Evolutionary conservation across 2,888 invertebrate genomes (phyloP), one percentile per base, ranked within the genome.

Genomic region (Oeneis ivallda): DNA sequence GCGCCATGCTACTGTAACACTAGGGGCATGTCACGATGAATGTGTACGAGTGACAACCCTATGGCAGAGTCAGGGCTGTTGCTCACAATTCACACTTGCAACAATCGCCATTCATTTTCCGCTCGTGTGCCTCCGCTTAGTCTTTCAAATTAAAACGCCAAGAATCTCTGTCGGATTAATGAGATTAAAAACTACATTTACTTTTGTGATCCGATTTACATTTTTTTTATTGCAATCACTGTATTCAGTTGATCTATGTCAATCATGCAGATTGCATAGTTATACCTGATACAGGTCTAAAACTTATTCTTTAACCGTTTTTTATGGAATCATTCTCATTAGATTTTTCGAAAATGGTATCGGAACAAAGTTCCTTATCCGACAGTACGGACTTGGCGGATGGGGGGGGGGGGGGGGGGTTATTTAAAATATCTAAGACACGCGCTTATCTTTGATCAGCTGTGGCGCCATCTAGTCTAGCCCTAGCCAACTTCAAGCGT

Each of bases 81-180:
- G 76, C 79, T 80, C 79, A 75, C 77, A 73, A 74, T 79, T 78
- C 77, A 75, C 78, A 83, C 80, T 85, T 78, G 80, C 80, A 84
- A 86, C 86, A 89, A 88, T 87, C 77, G 81, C 76, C 81, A 79
- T 88, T 85, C 83, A 89, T 89, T 92, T 89, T 85, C 80, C 87
- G 91, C 90, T 88, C 88, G 91, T 92, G 90, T 75, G 84, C 78
- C 74, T 78, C 76, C 75, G 76, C 79, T 77, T 75, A 74, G 75
- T 74, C 76, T 75, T 79, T 76, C 68, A 77, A 80, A 83, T 82
- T 81, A 78, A 83, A 82, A 79, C 70, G 76, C 78, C 74, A 79
- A 78, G 75, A 81, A 80, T 83, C 67, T 66, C 63, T 63, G 71
- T 71, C 71, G 61, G 72, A 69, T 72, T 71, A 70, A 62, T 59